These are phyloP conservation scores for Excalfactoria chinensis DNA, from an alignment of 2,113 vertebrate species.

Conservation along the genomic window DNA sequence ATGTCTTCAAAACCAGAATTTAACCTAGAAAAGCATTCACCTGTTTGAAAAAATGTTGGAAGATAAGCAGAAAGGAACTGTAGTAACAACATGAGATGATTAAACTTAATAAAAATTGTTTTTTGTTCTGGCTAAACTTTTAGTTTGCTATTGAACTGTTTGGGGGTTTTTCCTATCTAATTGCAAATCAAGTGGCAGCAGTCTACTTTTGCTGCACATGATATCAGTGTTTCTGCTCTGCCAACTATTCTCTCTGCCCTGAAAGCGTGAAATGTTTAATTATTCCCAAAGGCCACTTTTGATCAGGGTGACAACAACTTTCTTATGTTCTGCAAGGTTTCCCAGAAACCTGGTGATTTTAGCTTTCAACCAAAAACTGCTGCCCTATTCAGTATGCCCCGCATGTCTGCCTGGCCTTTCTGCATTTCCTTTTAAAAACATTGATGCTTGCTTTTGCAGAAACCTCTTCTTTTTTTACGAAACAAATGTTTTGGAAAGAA, in stretches of 20 bases:
- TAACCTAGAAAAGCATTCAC: neutral
- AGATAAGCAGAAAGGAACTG: neutral
- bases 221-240: neutral
- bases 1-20: neutral
- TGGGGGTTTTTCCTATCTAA: neutral
- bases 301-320: neutral
- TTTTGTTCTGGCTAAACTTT: neutral
- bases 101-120: neutral
- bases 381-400: neutral
- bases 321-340: neutral
- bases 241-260: neutral
- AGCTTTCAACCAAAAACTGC: neutral
- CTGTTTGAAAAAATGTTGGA: neutral
- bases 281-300: neutral
- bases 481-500: neutral
- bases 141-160: neutral
- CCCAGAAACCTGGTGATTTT: neutral
- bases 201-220: neutral
- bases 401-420: neutral
- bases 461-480: neutral
- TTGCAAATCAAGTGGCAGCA: neutral
- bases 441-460: conserved; percentile 30
- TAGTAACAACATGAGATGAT: neutral
- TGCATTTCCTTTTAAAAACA: neutral
- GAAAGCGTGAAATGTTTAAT: neutral